phyloP scores from a whole-genome alignment of 2,113 vertebrate species.

The Equus przewalskii region DNA sequence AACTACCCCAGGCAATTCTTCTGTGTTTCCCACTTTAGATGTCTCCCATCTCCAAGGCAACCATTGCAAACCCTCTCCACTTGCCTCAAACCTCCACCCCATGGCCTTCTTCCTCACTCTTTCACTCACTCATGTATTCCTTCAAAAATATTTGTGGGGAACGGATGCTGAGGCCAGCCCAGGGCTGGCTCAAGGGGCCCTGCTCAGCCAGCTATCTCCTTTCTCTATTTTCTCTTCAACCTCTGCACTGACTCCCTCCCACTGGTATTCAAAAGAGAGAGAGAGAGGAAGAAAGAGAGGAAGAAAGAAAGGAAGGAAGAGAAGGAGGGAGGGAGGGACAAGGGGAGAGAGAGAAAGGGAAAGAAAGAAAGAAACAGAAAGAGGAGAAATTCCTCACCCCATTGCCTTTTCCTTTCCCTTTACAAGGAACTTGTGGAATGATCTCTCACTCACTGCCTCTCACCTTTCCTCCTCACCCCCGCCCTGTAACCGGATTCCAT shows the following conservation, averaged over 20 bases:
- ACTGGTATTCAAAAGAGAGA: background rate
- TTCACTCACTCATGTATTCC: background rate
- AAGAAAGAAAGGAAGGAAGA: background rate
- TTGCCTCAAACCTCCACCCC: background rate
- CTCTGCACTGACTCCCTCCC: background rate
- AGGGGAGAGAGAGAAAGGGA: no score
- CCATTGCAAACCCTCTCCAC: background rate
- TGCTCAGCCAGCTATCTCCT: background rate
- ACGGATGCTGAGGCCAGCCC: background rate
- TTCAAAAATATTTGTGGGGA: background rate
- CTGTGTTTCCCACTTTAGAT: background rate
- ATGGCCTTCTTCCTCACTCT: background rate
- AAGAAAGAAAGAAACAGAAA: no score
- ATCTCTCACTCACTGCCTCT: background rate
- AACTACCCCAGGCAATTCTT: background rate
- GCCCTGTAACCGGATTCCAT: background rate
- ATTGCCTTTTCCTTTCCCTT: background rate
- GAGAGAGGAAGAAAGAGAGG: background rate
- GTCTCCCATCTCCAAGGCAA: background rate
- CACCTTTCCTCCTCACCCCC: background rate
- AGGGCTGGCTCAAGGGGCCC: no score
- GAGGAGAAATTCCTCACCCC: background rate
- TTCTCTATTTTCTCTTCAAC: background rate
- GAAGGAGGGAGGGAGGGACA: background rate
- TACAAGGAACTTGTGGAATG: background rate